A percentile compares a stretch with the other conserved stretches of the same genome.
These are phyloP conservation scores for Endomychus coccineus DNA, from an alignment of 2,888 invertebrate species.

Conservation along the genomic window DNA sequence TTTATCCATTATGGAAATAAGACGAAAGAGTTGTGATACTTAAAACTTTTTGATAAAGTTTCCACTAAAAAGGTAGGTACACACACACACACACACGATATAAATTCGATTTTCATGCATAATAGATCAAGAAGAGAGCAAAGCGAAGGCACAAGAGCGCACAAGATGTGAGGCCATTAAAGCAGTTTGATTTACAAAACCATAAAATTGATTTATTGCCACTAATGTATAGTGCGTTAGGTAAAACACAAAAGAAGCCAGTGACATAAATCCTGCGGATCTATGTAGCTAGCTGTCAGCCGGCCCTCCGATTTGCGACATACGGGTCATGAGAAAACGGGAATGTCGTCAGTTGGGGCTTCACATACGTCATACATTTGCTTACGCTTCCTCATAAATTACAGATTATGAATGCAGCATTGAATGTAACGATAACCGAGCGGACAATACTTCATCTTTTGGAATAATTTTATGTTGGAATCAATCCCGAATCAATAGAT, in stretches of 20 bases:
- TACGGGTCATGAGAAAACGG: constrained; percentile 15
- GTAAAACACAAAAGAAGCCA: constrained; percentile 44
- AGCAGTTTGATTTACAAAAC: constrained; percentile 46
- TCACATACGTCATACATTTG: no score
- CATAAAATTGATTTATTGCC: constrained; percentile 47
- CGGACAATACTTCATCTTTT: no score
- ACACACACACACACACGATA: background rate
- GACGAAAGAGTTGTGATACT: no score
- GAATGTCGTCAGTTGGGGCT: no score
- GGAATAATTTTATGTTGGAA: no score
- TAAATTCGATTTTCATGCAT: constrained; percentile 1
- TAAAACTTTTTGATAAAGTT: no score
- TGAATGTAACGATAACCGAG: no score
- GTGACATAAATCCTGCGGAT: constrained; percentile 44
- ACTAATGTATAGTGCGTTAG: constrained; percentile 44
- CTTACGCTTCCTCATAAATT: no score
- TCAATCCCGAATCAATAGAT: no score
- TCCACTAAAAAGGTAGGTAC: no score
- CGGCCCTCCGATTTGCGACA: constrained; percentile 16
- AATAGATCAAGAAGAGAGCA: background rate
- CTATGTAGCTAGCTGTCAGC: constrained; percentile 42
- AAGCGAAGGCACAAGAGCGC: background rate
- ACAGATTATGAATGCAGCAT: no score
- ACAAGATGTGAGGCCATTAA: constrained; percentile 36
- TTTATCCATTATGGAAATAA: no score